A percentile compares a stretch with the other conserved stretches of the same genome.
These are phyloP conservation scores for Cottus gobio DNA, from an alignment of 2,113 vertebrate genomes.

Conservation along the genomic window DNA sequence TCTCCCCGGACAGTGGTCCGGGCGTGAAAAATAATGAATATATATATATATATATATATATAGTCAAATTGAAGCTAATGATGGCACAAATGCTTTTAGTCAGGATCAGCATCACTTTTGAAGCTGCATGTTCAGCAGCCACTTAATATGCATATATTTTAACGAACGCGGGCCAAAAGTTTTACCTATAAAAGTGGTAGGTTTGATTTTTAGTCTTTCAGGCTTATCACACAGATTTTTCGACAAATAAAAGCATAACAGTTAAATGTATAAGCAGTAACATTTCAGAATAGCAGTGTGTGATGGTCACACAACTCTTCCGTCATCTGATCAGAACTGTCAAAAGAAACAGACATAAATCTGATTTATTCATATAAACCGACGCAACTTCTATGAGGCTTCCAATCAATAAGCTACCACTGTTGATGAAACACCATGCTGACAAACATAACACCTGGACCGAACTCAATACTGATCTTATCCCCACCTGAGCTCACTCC, in stretches of 20 bases:
- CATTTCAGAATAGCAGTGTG: neutral
- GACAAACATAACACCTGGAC: slow-evolving; percentile 32
- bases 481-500: slow-evolving; percentile 46
- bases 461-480: slow-evolving; percentile 44
- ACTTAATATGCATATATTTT: neutral
- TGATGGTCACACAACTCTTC: neutral
- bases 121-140: neutral
- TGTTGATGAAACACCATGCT: slow-evolving; percentile 6
- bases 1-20: neutral
- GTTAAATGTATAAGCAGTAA: neutral
- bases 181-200: neutral
- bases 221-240: neutral
- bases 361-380: neutral
- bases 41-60: too few relatives aligned
- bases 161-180: neutral
- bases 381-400: neutral
- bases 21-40: neutral
- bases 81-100: too few relatives aligned
- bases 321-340: neutral
- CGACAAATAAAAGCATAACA: neutral
- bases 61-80: too few relatives aligned
- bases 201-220: neutral
- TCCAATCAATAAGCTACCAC: slow-evolving; percentile 11
- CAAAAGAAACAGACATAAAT: neutral
- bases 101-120: too few relatives aligned